Percentiles rank a stretch among this genome's conserved stretches.
phyloP scores from a whole-genome alignment of 2,888 invertebrate genomes.

The Lycaena phlaeas region DNA sequence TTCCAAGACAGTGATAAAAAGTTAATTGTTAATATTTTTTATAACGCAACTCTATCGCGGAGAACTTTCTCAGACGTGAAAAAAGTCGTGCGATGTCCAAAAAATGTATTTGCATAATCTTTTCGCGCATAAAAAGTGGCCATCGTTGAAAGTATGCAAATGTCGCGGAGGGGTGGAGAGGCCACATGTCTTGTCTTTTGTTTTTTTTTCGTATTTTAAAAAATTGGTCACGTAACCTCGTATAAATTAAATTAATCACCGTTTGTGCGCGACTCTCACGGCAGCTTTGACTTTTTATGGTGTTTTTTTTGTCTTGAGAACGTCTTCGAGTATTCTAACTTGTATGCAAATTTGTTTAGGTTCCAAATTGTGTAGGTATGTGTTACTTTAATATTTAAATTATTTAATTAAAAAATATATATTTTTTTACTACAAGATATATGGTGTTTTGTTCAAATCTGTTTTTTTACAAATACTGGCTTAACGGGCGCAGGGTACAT shows the following conservation, averaged over 20 bases:
- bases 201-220: slow-evolving; percentile 33
- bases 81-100: slow-evolving; percentile 51
- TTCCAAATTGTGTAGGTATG: too few species aligned
- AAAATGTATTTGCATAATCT: slow-evolving; percentile 66
- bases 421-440: too few species aligned
- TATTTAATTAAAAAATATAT: too few species aligned
- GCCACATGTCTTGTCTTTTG: slow-evolving; percentile 28
- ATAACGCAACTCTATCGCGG: slow-evolving; percentile 17
- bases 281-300: slow-evolving; percentile 37
- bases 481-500: too few species aligned
- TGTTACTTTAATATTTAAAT: too few species aligned
- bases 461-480: too few species aligned
- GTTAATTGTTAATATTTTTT: slow-evolving; percentile 17
- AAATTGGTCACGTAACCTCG: slow-evolving; percentile 60
- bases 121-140: slow-evolving; percentile 54
- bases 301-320: slow-evolving; percentile 23
- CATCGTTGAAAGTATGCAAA: slow-evolving; percentile 54
- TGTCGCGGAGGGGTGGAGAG: slow-evolving; percentile 43
- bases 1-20: slow-evolving; percentile 12
- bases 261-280: slow-evolving; percentile 62
- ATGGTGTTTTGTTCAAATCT: too few species aligned
- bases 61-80: slow-evolving; percentile 32
- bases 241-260: slow-evolving; percentile 35
- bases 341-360: slow-evolving; percentile 1
- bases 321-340: slow-evolving; percentile 11